A percentile compares a stretch with the other conserved stretches of the same genome.
Evolutionary conservation across 2,113 vertebrate genomes (phyloP).

Genomic region (Passer montanus): DNA sequence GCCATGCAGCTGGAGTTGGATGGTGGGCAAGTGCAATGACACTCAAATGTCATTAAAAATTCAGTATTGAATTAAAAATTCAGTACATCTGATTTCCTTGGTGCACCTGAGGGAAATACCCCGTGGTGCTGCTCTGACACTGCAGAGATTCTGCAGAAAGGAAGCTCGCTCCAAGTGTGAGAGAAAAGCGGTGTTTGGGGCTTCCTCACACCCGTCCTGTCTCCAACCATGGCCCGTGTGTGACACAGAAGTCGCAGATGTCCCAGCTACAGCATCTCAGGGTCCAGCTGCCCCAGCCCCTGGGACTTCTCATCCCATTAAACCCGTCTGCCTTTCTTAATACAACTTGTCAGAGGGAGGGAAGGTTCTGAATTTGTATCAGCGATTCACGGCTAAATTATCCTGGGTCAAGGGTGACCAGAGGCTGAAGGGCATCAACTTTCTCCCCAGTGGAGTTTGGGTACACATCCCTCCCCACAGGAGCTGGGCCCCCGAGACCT

Average conservation of each 20-base stretch:
- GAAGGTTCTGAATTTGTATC: not conserved
- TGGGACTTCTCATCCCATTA: rapidly evolving
- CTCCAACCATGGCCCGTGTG: rapidly evolving
- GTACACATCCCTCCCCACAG: rapidly evolving
- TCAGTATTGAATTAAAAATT: not conserved
- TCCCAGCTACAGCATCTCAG: not conserved
- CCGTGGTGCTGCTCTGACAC: not conserved
- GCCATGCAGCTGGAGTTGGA: not conserved
- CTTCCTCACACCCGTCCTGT: rapidly evolving
- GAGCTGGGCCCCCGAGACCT: rapidly evolving
- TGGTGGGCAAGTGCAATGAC: not conserved
- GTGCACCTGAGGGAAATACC: not conserved
- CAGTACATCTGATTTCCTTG: not conserved
- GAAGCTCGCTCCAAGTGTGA: rapidly evolving
- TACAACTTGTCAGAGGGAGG: rapidly evolving
- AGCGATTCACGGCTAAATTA: not conserved
- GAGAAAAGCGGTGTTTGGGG: not conserved
- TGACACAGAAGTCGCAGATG: not conserved
- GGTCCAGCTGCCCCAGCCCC: rapidly evolving
- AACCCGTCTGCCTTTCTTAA: rapidly evolving
- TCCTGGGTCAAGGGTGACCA: not conserved
- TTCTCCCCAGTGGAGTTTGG: rapidly evolving
- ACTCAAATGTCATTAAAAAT: not conserved
- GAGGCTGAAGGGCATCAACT: not conserved
- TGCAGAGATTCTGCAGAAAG: not conserved